A percentile compares a stretch with the other conserved stretches of the same genome.
phyloP scores from a whole-genome alignment of 2,113 vertebrate species.

The Muntiacus muntjak region DNA sequence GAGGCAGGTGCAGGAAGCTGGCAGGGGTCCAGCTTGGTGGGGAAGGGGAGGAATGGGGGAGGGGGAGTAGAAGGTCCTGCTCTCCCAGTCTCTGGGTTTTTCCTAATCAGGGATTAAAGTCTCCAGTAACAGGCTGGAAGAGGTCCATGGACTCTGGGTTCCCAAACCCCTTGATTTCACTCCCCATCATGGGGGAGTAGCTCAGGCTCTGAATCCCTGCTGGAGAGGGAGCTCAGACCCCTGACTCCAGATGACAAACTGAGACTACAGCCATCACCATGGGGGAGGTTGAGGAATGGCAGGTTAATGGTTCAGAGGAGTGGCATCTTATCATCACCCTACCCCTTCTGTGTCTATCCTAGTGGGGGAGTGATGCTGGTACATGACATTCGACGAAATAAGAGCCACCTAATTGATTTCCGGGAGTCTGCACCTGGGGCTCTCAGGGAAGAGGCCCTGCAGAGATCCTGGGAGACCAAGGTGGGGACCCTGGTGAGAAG shows the following conservation, averaged over 20 bases:
- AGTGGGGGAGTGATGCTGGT: constrained; percentile 98
- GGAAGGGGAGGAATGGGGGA: neutral
- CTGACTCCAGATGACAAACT: neutral
- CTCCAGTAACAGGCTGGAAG: constrained; percentile 43
- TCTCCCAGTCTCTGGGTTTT: constrained; percentile 54
- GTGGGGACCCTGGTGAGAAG: constrained; percentile 78
- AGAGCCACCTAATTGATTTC: constrained; percentile 94
- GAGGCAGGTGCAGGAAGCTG: constrained; percentile 72
- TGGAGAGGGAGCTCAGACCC: neutral
- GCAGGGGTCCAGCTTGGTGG: constrained; percentile 45
- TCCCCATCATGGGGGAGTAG: neutral
- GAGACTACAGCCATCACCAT: neutral
- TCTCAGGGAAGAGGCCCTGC: constrained; percentile 85
- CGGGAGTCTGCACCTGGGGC: constrained; percentile 92
- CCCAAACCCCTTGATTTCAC: neutral
- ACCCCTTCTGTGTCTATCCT: constrained; percentile 26
- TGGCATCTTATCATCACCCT: neutral
- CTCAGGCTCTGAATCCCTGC: constrained; percentile 11
- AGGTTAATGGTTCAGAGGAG: neutral
- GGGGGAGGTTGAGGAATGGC: neutral
- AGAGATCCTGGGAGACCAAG: constrained; percentile 82
- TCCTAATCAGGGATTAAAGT: constrained; percentile 70
- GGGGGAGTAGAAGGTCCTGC: constrained; percentile 32
- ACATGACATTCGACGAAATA: constrained; percentile 93
- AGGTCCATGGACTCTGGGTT: neutral